phyloP scores from a whole-genome alignment of 2,113 vertebrate species.

The Daphoenositta chrysoptera region DNA sequence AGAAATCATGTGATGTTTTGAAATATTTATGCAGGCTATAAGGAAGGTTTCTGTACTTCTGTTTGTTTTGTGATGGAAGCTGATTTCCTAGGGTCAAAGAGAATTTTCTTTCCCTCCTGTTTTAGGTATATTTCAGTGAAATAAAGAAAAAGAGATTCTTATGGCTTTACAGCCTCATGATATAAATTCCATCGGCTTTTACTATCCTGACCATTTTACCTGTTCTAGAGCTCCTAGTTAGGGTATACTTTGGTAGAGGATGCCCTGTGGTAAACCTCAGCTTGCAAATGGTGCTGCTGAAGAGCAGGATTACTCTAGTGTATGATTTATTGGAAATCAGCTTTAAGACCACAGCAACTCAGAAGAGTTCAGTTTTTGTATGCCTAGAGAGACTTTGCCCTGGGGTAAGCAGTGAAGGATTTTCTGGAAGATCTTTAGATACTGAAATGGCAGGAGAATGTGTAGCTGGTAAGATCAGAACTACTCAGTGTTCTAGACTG shows the following conservation, averaged over 20 bases:
- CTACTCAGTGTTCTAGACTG: background rate
- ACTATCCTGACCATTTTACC: background rate
- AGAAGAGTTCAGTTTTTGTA: background rate
- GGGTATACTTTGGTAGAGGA: background rate
- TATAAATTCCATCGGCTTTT: background rate
- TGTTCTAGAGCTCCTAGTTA: background rate
- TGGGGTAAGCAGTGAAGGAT: background rate
- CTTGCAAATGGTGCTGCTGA: background rate
- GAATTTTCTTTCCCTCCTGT: background rate
- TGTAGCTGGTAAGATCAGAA: background rate
- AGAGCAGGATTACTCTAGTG: background rate
- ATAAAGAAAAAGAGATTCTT: background rate
- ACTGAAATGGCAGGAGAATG: background rate
- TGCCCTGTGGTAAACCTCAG: background rate
- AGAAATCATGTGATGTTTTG: background rate
- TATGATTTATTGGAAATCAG: background rate
- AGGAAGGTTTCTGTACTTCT: background rate
- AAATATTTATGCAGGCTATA: background rate
- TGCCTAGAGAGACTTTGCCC: background rate
- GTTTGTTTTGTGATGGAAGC: background rate
- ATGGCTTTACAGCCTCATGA: background rate
- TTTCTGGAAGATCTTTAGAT: background rate
- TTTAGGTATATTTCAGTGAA: background rate
- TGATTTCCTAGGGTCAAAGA: background rate
- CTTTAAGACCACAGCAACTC: background rate